phyloP scores from a whole-genome alignment of 2,888 invertebrate genomes.

The Tinea trinotella region DNA sequence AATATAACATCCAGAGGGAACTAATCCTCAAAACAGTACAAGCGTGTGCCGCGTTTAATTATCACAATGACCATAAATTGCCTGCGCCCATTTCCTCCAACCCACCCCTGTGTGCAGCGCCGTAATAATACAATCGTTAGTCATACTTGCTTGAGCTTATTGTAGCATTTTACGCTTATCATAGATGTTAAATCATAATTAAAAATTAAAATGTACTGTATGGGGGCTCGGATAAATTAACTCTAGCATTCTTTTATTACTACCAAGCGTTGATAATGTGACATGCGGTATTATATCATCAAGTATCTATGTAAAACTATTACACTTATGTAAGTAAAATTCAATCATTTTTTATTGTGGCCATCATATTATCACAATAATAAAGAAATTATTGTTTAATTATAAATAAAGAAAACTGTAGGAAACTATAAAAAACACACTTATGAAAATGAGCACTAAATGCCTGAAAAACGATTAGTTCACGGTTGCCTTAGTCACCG shows the following conservation, averaged over 20 bases:
- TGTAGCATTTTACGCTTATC: slow-evolving; percentile 17
- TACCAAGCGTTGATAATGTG: too few relatives aligned
- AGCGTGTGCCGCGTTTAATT: slow-evolving; percentile 8
- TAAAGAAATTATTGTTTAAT: too few relatives aligned
- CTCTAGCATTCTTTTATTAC: neutral
- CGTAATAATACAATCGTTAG: slow-evolving; percentile 17
- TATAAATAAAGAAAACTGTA: too few relatives aligned
- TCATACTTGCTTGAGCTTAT: slow-evolving; percentile 17
- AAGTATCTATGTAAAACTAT: too few relatives aligned
- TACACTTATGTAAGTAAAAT: too few relatives aligned
- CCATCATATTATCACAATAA: too few relatives aligned
- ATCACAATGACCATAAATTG: slow-evolving; percentile 20
- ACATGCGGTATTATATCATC: too few relatives aligned
- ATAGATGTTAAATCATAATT: slow-evolving; percentile 15
- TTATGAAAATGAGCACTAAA: too few relatives aligned
- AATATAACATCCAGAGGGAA: neutral
- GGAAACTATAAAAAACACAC: too few relatives aligned
- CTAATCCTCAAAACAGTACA: neutral
- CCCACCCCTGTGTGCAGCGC: slow-evolving; percentile 14
- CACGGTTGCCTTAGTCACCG: too few relatives aligned
- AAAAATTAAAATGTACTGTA: slow-evolving; percentile 12
- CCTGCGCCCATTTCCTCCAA: slow-evolving; percentile 7
- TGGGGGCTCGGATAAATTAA: neutral
- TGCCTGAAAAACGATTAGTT: too few relatives aligned
- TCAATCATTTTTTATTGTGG: too few relatives aligned